phyloP scores from a whole-genome alignment of 2,888 invertebrate species.

The Idaea aversata region DNA sequence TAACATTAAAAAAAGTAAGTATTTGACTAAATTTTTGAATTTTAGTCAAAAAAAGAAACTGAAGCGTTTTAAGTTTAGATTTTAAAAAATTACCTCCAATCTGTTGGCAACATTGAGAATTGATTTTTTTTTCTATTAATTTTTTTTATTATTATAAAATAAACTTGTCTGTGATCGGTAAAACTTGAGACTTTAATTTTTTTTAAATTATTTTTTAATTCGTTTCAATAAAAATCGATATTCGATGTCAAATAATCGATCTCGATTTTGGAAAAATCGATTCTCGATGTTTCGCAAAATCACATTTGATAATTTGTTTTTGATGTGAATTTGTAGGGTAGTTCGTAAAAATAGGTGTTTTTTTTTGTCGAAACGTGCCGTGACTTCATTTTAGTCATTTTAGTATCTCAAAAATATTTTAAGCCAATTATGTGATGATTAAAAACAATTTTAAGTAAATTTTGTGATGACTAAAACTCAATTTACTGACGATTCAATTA shows the following conservation, averaged over 20 bases:
- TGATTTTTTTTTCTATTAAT: slow-evolving; percentile 43
- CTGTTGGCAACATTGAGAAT: slow-evolving; percentile 33
- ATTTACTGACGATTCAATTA: too few relatives aligned
- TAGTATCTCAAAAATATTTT: background rate
- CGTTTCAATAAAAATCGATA: slow-evolving; percentile 16
- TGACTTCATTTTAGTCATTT: background rate
- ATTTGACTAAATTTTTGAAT: background rate
- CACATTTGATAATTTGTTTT: slow-evolving; percentile 74
- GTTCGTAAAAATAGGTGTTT: slow-evolving; percentile 30
- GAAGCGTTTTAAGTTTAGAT: background rate
- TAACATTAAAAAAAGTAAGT: background rate
- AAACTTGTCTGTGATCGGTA: slow-evolving; percentile 44
- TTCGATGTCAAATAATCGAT: background rate
- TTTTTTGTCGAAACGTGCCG: slow-evolving; percentile 1
- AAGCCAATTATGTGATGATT: slow-evolving; percentile 9
- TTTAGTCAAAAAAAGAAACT: background rate
- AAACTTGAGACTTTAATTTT: slow-evolving; percentile 32
- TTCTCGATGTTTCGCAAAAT: slow-evolving; percentile 51
- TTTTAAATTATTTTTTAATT: slow-evolving; percentile 35
- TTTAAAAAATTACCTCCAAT: slow-evolving; percentile 17
- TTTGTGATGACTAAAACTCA: too few relatives aligned
- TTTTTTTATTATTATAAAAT: slow-evolving; percentile 27
- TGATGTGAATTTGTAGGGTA: slow-evolving; percentile 61
- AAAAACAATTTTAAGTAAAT: slow-evolving; percentile 9
- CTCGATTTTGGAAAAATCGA: slow-evolving; percentile 51